Percentiles rank a stretch among this genome's conserved stretches.
phyloP scores from a whole-genome alignment of 1,140 invertebrate species.

The Mercenaria mercenaria region DNA sequence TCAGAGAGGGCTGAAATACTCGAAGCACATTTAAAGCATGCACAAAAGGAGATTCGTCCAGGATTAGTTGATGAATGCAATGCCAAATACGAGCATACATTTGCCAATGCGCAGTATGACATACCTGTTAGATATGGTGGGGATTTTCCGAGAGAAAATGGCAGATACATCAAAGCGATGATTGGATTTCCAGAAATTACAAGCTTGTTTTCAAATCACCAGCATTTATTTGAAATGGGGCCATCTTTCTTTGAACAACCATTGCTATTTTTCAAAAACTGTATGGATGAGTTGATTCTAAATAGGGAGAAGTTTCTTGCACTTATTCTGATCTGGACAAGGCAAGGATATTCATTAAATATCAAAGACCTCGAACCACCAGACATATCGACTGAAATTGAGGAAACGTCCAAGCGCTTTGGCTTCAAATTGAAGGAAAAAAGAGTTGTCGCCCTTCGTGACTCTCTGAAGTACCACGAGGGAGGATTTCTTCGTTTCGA shows the following conservation, averaged over 20 bases:
- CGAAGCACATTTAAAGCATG: not conserved
- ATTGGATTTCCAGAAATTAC: constrained; percentile 23
- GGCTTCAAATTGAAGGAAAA: not conserved
- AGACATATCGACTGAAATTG: not conserved
- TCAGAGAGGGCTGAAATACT: constrained; percentile 14
- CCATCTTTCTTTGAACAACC: constrained; percentile 4
- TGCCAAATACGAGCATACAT: too few species aligned
- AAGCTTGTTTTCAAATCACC: not conserved
- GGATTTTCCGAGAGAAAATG: too few species aligned
- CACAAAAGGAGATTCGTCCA: not conserved
- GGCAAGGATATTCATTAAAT: not conserved
- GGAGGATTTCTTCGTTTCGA: not conserved
- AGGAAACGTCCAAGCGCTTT: not conserved
- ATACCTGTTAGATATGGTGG: too few species aligned
- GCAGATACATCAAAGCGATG: not conserved
- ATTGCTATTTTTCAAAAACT: not conserved
- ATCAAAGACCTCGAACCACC: not conserved
- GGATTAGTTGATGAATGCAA: not conserved
- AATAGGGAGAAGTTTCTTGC: not conserved
- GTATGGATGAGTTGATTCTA: not conserved
- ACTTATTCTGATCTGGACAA: constrained; percentile 3
- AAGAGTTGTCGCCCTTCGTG: not conserved
- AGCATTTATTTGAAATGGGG: not conserved
- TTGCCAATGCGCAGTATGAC: too few species aligned
- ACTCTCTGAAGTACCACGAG: not conserved